Evolutionary conservation across 2,113 vertebrate genomes (phyloP), one percentile per base, ranked within the genome.

Genomic region (Rhinoptilus africanus): DNA sequence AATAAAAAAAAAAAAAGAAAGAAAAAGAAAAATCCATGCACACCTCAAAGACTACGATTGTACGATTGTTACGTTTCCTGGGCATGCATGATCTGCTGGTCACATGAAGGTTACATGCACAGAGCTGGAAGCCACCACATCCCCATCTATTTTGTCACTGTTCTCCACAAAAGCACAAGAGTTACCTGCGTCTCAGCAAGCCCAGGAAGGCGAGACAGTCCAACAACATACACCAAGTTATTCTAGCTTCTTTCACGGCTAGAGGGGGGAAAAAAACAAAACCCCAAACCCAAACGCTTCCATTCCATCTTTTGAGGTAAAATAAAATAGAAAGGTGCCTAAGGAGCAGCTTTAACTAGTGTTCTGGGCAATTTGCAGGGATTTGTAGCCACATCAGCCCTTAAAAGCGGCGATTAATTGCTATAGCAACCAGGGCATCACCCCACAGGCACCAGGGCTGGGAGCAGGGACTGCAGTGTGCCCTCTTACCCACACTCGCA

Each of bases 361-460:
- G 69, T 92, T 93, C 88, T 75, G 43, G 51, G n/a, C 88, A 93
- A 97, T 96, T 97, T 93, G 95, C 80, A 96, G 81, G 81, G 80
- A 93, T 97, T 94, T 95, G 84, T 95, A 98, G 96, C 94, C 66
- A 60, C 35, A 68, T 50, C 76, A 92, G 93, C 87, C 94, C 96
- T 96, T 93, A 94, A 30, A 86, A 93, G 75, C 51, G 4, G 19
- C 5, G 71, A 97, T 97, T 98, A 97, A 97, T 97, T 94, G 81
- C 97, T 96, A 97, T 97, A 68, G 95, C 88, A 98, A 98, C 97
- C 64, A 87, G 76, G 77, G 78, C 69, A 97, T 88, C 27, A 73
- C 68, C 94, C 47, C 71, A 88, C 59, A 92, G 12, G 28, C 81
- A 68, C 94, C 96, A 21, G 85, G 93, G 94, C 91, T 91, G 82